Conservation (phyloP, 1,140 invertebrate genomes). For the Halesus radiatus region DNA sequence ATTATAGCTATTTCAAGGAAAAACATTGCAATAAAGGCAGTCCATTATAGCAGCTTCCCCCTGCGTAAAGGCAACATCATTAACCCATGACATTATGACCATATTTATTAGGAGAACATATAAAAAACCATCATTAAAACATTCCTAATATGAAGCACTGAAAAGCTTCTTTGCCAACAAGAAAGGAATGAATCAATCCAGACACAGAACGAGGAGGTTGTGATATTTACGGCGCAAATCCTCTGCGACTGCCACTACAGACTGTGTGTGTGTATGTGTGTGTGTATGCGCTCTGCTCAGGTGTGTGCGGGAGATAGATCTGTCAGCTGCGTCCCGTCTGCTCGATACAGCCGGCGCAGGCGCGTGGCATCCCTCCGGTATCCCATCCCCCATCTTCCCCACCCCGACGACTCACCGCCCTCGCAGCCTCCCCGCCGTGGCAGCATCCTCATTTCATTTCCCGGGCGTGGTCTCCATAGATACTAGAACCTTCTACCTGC, state of each 20-base stretch:
- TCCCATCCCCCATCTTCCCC: background rate
- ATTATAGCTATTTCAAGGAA: too few relatives aligned
- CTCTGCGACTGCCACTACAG: background rate
- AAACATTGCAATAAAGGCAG: too few relatives aligned
- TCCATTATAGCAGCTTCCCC: too few relatives aligned
- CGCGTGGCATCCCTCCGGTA: slow-evolving; percentile 18
- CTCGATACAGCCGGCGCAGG: slow-evolving; percentile 51
- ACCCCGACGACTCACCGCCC: background rate
- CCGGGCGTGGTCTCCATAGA: slow-evolving; percentile 29
- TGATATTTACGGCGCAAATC: slow-evolving; percentile 36
- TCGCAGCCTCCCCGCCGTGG: background rate
- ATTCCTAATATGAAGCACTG: too few relatives aligned
- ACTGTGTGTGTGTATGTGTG: background rate
- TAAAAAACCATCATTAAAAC: too few relatives aligned
- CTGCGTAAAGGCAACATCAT: too few relatives aligned
- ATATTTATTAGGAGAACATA: too few relatives aligned
- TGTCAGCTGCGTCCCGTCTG: slow-evolving; percentile 46
- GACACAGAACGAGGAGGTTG: slow-evolving; percentile 10
- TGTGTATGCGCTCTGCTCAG: background rate
- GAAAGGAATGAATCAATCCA: background rate
- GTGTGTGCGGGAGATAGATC: slow-evolving; percentile 40
- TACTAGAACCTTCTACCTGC: background rate
- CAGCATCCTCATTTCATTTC: background rate
- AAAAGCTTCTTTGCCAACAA: too few relatives aligned
- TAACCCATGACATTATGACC: too few relatives aligned